Base-by-base conservation (phyloP, 2,888 invertebrate genomes). In the Miltochrista miniata region DNA sequence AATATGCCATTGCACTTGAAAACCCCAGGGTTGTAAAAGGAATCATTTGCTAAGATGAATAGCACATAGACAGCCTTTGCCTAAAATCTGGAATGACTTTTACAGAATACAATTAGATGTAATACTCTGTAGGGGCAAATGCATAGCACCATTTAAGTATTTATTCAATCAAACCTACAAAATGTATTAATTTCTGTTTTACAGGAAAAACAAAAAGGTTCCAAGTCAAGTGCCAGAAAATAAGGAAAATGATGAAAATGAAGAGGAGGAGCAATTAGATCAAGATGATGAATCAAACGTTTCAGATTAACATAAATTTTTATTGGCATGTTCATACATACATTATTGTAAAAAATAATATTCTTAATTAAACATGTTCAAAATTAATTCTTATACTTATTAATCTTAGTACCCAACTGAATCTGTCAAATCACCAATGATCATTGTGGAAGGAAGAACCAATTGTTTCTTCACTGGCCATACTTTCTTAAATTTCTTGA, bases 401-500 rank as follows among this genome's bases (percentile, higher is more conserved):
- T 51, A 45, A 15, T 45, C 8, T 15, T 61, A 65, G 37, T 54
- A 60, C 18, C 38, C 50, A 39, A 45, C 36, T 14, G 53, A 42
- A 24, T 34, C 36, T 40, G 52, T 30, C 8, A 42, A 15, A 35
- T 54, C 61, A n/a, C 64, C 53, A 46, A 70, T 51, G 44, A 45
- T 69, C 65, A 72, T 76, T 24, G 74, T 71, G 51, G 78, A 70
- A 42, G 68, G 74, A 11, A 80, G 72, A 56, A 81, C 74, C 34
- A 82, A 54, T 56, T 85, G 83, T 75, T 78, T 83, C 66, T 82
- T 88, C 7, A 87, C 38, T 53, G 90, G 91, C 90, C 90, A 90
- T 13, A 90, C 83, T 59, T 91, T 91, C 68, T 88, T 89, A 54
- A 91, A 90, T 56, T 81, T 91, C 54, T 91, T 91, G 64, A 90